Base-by-base conservation (phyloP, 2,797 vertebrate genomes). In the Acropternis orthonyx region DNA sequence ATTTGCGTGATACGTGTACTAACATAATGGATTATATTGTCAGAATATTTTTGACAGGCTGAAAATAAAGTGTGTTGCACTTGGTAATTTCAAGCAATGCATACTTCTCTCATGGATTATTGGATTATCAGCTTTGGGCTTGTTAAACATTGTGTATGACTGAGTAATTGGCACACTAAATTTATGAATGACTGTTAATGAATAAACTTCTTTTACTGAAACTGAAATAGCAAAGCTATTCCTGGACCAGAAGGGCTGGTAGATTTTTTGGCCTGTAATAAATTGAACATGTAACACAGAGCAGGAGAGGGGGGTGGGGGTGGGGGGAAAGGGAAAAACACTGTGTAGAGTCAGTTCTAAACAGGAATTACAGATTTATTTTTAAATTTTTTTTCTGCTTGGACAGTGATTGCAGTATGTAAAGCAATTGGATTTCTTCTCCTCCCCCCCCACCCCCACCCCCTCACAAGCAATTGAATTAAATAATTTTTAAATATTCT, bases 201-300 rank as follows among this genome's bases (percentile, higher is more conserved):
- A 96, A 93, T 82, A 79, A 84, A 88, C 32, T 92, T 92, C 12
- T 37, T n/a, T 76, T 68, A 37, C 41, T 84, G 66, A 84, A 93
- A 76, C 69, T 69, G 67, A 92, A 95, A 95, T 90, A 90, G 59
- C 37, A 82, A 91, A 91, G 51, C 74, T 96, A 88, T 95, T 95
- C 59, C 59, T 85, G 43, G 75, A 85, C 27, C 34, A 80, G 59
- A 77, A 91, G 91, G 23, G 17, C 68, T 91, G 71, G 14, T 59
- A 65, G 62, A 52, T 76, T 88, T 88, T 37, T 93, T 85, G 78
- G 63, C n/a, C 77, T 77, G 46, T 69, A 71, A 55, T 92, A 79
- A 95, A 83, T 23, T 14, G 19, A 87, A 76, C 10, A 5, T 24
- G 20, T 18, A 77, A 21, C n/a, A 86, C 12, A 49, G 76, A 85